Evolutionary conservation across 2,113 vertebrate genomes (phyloP), one percentile per base, ranked within the genome.

Genomic region (Toxotes chatareus): DNA sequence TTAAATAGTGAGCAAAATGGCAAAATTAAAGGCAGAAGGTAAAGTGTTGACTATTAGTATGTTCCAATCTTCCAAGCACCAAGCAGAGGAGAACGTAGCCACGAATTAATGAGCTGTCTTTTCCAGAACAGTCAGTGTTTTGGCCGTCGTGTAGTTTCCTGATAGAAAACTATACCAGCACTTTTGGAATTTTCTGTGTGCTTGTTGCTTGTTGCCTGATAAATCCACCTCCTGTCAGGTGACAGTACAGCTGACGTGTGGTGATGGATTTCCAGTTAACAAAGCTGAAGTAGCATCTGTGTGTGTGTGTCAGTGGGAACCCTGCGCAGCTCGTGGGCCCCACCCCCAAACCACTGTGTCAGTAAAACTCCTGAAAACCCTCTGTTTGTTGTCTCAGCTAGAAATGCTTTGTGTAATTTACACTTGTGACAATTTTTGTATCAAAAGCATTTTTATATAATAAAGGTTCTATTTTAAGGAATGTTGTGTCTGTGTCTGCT

Each of bases 401-500:
- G 85, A 92, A 90, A 93, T 91, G 89, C 92, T 92, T 91, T 89
- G 71, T 92, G 80, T 91, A 92, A 88, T 91, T 89, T 89, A 92
- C 90, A 91, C 85, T 91, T 85, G 82, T 92, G 91, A 94, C 79
- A 87, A 91, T 73, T 93, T 95, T 95, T 94, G 88, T 95, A 95
- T 94, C 86, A 93, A 93, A 95, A 93, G 86, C 93, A 94, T 93
- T 95, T 95, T 94, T 95, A 94, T 95, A 95, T 94, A 95, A 95
- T 95, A 95, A 95, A 95, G 94, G 91, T 93, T 95, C 81, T 95
- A 95, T 95, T 95, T 95, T 95, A 95, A 93, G 70, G 89, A 94
- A 84, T 38, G 4, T 19, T 62, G 56, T 86, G 32, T 38, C 5
- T 65, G 59, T 74, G 10, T 65, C 57, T 38, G 32, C 47, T 64